Percentiles rank a stretch among this genome's conserved stretches.
These are phyloP conservation scores for Cyclophora albipunctata DNA, from an alignment of 2,888 invertebrate species.

Conservation along the genomic window DNA sequence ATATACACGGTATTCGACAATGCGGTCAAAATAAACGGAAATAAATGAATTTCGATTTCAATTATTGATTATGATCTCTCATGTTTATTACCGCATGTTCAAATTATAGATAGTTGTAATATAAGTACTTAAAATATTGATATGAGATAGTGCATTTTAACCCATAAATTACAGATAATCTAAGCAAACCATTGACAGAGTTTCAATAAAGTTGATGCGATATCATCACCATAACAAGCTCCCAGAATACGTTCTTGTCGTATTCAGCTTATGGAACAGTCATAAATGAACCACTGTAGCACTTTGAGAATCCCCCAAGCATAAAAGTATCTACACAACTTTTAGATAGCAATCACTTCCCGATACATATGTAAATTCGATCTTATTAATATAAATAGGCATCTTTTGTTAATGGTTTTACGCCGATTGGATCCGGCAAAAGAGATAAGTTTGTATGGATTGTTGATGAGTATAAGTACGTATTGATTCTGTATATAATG, in stretches of 20 bases:
- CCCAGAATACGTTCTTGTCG: not conserved
- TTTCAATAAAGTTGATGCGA: no score
- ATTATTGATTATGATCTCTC: no score
- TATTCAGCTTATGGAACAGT: conserved; percentile 3
- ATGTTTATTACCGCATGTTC: no score
- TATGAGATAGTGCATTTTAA: no score
- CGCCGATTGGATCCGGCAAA: not conserved
- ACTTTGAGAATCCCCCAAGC: conserved; percentile 50
- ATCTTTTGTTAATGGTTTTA: not conserved
- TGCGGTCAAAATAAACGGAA: not conserved
- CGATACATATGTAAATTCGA: not conserved
- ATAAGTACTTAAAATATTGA: no score
- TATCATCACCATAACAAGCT: no score
- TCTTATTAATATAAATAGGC: not conserved
- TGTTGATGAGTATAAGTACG: not conserved
- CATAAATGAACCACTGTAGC: conserved; percentile 33
- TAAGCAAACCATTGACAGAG: no score
- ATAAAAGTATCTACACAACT: conserved; percentile 19
- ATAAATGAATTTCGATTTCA: no score
- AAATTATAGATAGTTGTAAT: no score
- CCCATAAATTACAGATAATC: no score
- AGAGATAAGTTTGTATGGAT: not conserved
- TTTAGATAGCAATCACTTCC: conserved; percentile 1
- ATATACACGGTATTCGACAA: not conserved
- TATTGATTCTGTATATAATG: conserved; percentile 11